These are phyloP conservation scores for Ormyrus labotus DNA, from an alignment of 2,888 invertebrate species.

Conservation along the genomic window DNA sequence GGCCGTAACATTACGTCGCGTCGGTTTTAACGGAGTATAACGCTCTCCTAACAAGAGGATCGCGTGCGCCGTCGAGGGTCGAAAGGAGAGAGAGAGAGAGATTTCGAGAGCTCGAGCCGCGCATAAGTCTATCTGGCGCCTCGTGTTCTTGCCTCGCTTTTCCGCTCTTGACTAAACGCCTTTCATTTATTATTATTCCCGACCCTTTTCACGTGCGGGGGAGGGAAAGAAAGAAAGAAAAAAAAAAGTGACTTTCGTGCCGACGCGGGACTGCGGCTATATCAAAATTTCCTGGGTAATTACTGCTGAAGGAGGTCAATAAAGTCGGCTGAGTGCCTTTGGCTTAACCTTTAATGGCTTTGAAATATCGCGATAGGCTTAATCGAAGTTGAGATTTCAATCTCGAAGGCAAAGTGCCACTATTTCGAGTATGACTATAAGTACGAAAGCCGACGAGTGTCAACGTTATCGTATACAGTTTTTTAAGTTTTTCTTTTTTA, in stretches of 20 bases:
- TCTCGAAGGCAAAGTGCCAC: too few relatives aligned
- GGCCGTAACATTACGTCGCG: constrained; percentile 63
- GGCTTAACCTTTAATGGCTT: too few relatives aligned
- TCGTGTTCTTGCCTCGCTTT: constrained; percentile 29
- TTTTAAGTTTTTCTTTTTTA: too few relatives aligned
- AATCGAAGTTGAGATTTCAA: too few relatives aligned
- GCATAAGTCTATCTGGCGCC: constrained; percentile 22
- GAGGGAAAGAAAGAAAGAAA: background rate
- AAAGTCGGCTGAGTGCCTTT: too few relatives aligned
- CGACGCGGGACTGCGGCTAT: background rate
- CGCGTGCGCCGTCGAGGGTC: constrained; percentile 61
- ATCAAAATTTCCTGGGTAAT: too few relatives aligned
- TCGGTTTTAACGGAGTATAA: constrained; percentile 68
- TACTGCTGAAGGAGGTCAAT: too few relatives aligned
- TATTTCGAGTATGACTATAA: too few relatives aligned
- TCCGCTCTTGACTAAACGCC: constrained; percentile 41
- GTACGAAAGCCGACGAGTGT: too few relatives aligned
- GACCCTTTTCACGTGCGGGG: background rate
- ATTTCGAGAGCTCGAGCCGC: background rate
- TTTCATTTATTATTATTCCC: constrained; percentile 40
- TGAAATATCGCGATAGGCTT: too few relatives aligned
- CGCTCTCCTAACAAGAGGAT: constrained; percentile 69
- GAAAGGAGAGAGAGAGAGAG: constrained; percentile 5
- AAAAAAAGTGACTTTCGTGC: background rate
- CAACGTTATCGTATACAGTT: too few relatives aligned